These are phyloP conservation scores for Calephelis nemesis DNA, from an alignment of 1,140 invertebrate genomes.

Conservation along the genomic window DNA sequence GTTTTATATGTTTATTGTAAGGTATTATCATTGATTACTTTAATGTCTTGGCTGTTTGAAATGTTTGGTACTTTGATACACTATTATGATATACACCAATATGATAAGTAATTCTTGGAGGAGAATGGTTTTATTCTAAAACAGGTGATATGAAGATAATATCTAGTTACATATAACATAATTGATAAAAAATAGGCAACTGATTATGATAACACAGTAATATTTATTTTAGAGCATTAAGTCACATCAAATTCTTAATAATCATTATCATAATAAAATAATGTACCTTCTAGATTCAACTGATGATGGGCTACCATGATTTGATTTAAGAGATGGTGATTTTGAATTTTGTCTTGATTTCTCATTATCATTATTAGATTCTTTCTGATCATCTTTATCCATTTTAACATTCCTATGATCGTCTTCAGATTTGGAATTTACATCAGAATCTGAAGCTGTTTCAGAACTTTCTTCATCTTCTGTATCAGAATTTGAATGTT, in stretches of 20 bases:
- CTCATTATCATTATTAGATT: conserved; percentile 50
- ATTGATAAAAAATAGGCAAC: too few relatives aligned
- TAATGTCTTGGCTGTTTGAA: too few relatives aligned
- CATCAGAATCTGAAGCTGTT: conserved; percentile 76
- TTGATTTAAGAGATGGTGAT: conserved; percentile 55
- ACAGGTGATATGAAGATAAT: too few relatives aligned
- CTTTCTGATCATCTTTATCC: conserved; percentile 63
- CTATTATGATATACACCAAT: too few relatives aligned
- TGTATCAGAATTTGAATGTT: conserved; percentile 63
- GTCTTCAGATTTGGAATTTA: conserved; percentile 73
- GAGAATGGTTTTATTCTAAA: too few relatives aligned
- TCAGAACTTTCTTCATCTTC: conserved; percentile 79
- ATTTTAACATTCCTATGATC: conserved; percentile 69
- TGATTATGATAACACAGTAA: too few relatives aligned
- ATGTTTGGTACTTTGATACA: too few relatives aligned
- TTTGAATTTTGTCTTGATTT: conserved; percentile 63
- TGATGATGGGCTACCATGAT: conserved; percentile 53
- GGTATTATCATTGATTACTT: too few relatives aligned
- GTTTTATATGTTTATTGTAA: too few relatives aligned
- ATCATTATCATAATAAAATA: not conserved
- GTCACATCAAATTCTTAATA: too few relatives aligned
- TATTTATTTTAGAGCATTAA: too few relatives aligned
- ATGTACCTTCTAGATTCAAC: conserved; percentile 57
- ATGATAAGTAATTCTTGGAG: not conserved
- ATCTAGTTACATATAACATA: too few relatives aligned